phyloP scores from a whole-genome alignment of 2,113 vertebrate genomes.

The Pseudorasbora parva region DNA sequence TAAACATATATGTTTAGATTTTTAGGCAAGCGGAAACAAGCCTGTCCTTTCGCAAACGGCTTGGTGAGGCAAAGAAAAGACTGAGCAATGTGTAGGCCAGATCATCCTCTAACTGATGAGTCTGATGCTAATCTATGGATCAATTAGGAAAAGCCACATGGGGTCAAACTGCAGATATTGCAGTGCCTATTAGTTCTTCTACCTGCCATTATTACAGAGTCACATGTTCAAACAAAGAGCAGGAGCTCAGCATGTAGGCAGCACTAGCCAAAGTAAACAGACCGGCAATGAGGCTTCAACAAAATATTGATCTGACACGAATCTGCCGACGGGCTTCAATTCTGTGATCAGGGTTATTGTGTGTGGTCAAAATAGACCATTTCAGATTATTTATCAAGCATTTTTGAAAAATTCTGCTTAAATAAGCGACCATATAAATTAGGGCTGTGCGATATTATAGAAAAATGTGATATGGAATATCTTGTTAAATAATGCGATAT shows the following conservation, averaged over 20 bases:
- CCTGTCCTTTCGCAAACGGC: constrained; percentile 62
- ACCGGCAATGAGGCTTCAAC: constrained; percentile 76
- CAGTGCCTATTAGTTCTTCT: constrained; percentile 78
- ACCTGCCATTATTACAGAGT: constrained; percentile 84
- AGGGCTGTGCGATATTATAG: too few relatives aligned
- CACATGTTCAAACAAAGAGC: constrained; percentile 80
- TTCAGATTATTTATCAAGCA: constrained; percentile 17
- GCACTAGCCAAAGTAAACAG: constrained; percentile 80
- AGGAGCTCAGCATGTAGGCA: constrained; percentile 75
- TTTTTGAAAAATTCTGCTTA: not conserved
- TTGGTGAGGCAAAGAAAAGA: constrained; percentile 74
- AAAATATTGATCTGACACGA: constrained; percentile 82
- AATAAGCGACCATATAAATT: too few relatives aligned
- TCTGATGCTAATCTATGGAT: constrained; percentile 83
- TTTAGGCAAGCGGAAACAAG: not conserved
- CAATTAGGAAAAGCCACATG: constrained; percentile 80
- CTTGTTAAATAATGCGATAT: too few relatives aligned
- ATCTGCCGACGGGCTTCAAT: constrained; percentile 76
- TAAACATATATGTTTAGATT: not conserved
- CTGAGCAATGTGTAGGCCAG: constrained; percentile 73
- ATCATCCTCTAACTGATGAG: constrained; percentile 79
- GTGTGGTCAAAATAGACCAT: not conserved
- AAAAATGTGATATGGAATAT: too few relatives aligned
- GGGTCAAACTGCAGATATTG: constrained; percentile 84
- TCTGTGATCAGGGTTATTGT: constrained; percentile 70